Conservation (phyloP, 2,888 invertebrate species). For the Corbicula japonica region DNA sequence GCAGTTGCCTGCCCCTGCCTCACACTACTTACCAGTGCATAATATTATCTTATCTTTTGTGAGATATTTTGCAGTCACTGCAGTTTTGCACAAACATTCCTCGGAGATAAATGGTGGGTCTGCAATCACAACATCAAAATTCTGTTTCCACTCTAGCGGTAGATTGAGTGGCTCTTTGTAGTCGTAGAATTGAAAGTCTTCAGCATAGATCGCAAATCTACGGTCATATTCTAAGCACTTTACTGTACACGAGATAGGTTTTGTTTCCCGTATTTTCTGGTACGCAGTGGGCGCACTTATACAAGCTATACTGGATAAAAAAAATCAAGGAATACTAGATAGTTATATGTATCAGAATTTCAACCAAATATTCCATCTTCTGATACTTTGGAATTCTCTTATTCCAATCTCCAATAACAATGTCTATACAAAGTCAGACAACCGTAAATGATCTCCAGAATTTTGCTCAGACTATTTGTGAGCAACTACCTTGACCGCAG, state of each 20-base stretch:
- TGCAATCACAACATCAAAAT: constrained; percentile 94
- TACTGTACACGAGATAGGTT: constrained; percentile 61
- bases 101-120: constrained; percentile 98
- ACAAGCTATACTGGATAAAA: constrained; percentile 91
- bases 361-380: too few species aligned
- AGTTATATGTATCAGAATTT: too few species aligned
- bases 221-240: constrained; percentile 93
- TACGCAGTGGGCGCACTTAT: constrained; percentile 96
- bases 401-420: too few species aligned
- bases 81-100: constrained; percentile 95
- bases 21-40: constrained; percentile 90
- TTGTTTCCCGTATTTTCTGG: constrained; percentile 86
- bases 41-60: constrained; percentile 92
- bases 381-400: too few species aligned
- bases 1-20: too few species aligned
- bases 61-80: constrained; percentile 92
- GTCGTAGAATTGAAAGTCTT: constrained; percentile 95
- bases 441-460: too few species aligned
- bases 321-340: too few species aligned
- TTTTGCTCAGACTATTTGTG: too few species aligned
- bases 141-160: constrained; percentile 88
- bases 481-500: too few species aligned
- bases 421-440: too few species aligned
- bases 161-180: constrained; percentile 93
- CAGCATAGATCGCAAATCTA: constrained; percentile 92